Base-by-base conservation (phyloP, 2,888 invertebrate species). In the Macaria notata region DNA sequence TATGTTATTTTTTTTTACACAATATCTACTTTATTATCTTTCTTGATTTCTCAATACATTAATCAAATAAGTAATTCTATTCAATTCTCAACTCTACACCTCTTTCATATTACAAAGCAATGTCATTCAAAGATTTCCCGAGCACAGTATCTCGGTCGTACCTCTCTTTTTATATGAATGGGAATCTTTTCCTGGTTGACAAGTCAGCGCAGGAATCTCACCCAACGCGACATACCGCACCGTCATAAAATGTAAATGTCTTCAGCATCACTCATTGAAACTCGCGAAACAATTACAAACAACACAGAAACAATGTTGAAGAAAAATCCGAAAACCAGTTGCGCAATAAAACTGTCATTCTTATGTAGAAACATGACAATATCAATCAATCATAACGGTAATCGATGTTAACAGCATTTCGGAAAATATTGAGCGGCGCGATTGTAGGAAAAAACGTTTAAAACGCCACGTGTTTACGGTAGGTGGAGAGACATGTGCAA, bases 171-270 rank as follows among this genome's bases (percentile, higher is more conserved):
- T 79, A 72, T 70, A 63, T 69, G 73, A 77, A 78, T 79, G 51
- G 81, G 83, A 86, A 84, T 85, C 79, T 81, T 87, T 91, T 91
- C 89, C 90, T 91, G 89, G 85, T 88, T 75, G 83, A 81, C 79
- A 52, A 19, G 52, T 29, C 46, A 39, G n/a, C 69, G 49, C 63
- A 72, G 78, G 86, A 75, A 88, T 87, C 80, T 73, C 70, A 71
- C 66, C 71, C 76, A 69, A 74, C 69, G 75, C 72, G 75, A 78
- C 84, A 88, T 88, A 79, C 86, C 84, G 69, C 69, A 65, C 81
- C 82, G 78, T 81, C 83, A 85, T 89, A 88, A 86, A 89, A 88
- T 89, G 86, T 79, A 81, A 88, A 88, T 82, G 72, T 62, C 62
- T 65, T 64, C 70, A 74, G 78, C 81, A 83, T 84, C 73, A 76